Percentiles rank a stretch among this genome's conserved stretches.
Conservation (phyloP, 2,113 vertebrate species). For the Catharus fuscescens region DNA sequence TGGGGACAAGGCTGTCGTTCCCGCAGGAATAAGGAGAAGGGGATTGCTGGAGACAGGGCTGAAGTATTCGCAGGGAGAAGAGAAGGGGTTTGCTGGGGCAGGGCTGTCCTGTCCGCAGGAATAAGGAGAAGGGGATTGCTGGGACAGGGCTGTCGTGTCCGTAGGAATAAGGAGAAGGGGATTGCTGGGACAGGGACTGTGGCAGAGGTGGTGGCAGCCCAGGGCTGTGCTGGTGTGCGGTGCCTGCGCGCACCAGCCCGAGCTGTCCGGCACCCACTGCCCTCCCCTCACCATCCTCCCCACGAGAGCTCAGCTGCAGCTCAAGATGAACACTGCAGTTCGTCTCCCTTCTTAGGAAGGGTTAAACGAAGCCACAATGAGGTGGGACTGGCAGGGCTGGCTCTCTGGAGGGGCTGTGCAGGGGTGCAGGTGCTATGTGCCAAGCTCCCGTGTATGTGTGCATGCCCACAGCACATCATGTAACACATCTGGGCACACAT, state of each 20-base stretch:
- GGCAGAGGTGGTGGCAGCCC: not conserved
- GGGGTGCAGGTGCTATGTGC: not conserved
- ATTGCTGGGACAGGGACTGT: fast-evolving
- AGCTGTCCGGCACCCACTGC: fast-evolving
- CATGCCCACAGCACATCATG: not conserved
- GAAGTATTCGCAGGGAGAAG: no score
- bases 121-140: no score
- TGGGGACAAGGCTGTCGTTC: no score
- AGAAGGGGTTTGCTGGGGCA: no score
- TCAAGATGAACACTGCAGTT: not conserved
- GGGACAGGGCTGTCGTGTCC: no score
- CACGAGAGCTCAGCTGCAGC: not conserved
- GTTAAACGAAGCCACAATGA: not conserved
- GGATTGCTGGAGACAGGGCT: no score
- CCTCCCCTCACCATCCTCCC: not conserved
- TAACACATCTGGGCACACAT: not conserved
- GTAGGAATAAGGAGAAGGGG: not conserved
- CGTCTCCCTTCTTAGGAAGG: not conserved
- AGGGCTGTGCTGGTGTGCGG: fast-evolving
- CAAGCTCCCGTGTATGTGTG: not conserved
- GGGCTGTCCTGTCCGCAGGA: no score
- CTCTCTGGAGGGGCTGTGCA: fast-evolving
- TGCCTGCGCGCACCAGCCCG: fast-evolving
- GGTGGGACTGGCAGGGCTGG: not conserved
- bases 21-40: no score